Evolutionary conservation across 2,113 vertebrate genomes (phyloP).

Genomic region (Calyptomena viridis): DNA sequence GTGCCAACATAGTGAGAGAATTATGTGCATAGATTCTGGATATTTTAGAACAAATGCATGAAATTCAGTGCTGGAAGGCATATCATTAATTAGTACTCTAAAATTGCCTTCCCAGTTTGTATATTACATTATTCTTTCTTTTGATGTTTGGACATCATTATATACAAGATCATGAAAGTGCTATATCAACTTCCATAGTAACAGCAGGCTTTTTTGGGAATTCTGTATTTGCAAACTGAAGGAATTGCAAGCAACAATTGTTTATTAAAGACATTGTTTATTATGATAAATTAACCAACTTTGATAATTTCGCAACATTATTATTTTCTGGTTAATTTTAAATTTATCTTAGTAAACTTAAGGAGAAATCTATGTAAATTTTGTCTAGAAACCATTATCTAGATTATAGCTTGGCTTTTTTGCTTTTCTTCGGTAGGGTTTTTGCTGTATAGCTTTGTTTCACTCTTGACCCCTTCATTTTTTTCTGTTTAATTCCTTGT

Average conservation of each 20-base stretch:
- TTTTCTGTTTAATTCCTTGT: not conserved
- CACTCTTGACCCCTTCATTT: not conserved
- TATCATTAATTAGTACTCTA: conserved; percentile 54
- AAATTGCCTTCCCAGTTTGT: conserved; percentile 51
- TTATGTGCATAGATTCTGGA: not conserved
- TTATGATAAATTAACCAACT: conserved; percentile 27
- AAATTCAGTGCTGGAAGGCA: conserved; percentile 1
- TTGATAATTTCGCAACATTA: conserved; percentile 2
- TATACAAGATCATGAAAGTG: not conserved
- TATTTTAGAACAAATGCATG: conserved; percentile 1
- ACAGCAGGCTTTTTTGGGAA: conserved; percentile 15
- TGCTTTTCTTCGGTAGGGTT: not conserved
- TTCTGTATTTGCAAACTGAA: conserved; percentile 44
- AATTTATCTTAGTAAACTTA: not conserved
- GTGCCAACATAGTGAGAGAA: not conserved
- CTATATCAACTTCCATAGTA: conserved; percentile 34
- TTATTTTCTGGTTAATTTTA: not conserved
- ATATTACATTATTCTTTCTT: conserved; percentile 36
- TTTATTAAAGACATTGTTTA: not conserved
- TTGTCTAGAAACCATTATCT: not conserved
- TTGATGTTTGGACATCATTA: conserved; percentile 52
- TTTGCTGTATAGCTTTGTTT: not conserved
- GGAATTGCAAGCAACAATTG: conserved; percentile 21
- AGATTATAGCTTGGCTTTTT: not conserved
- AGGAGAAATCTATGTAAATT: not conserved